Conservation (phyloP, 2,113 vertebrate species). For the rabbit (Oryctolagus cuniculus) region mOryCun1.1 NC_091440.1:86939001-86939500, state of each 20-base stretch:
- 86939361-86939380: not conserved
- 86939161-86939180: not conserved
- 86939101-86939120: not conserved
- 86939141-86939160: not conserved
- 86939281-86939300: not conserved
- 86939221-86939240: not conserved
- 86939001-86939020: too few relatives aligned
- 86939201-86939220: not conserved
- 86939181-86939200: not conserved
- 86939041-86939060: not conserved
- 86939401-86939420: not conserved
- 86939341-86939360: not conserved
- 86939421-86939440: slow-evolving; percentile 48
- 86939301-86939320: not conserved
- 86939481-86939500: slow-evolving; percentile 50
- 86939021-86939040: not conserved
- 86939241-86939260: not conserved
- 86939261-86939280: not conserved
- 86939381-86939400: slow-evolving; percentile 12
- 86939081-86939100: not conserved
- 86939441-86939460: not conserved
- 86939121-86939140: not conserved
- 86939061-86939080: not conserved
- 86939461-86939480: slow-evolving; percentile 56
- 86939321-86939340: not conserved